A percentile compares a stretch with the other conserved stretches of the same genome.
Conservation (phyloP, 2,888 invertebrate genomes). For the Polietes domitor region DNA sequence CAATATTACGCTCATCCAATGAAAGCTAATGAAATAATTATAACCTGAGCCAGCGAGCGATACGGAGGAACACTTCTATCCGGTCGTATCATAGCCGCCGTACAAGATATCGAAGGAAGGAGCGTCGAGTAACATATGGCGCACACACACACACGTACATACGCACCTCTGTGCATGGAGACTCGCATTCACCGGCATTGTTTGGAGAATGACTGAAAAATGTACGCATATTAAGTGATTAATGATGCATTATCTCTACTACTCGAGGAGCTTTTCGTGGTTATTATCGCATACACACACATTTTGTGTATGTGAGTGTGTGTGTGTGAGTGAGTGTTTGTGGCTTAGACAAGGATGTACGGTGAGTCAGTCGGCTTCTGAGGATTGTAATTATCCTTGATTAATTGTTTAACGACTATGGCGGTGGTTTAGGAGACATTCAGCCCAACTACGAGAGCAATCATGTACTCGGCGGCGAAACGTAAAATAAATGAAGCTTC, state of each 20-base stretch:
- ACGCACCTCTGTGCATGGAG: background rate
- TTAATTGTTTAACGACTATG: conserved; percentile 76
- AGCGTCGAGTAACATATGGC: background rate
- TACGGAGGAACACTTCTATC: background rate
- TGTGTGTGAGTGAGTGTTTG: conserved; percentile 35
- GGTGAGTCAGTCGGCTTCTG: conserved; percentile 29
- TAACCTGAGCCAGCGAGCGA: background rate
- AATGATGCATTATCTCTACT: conserved; percentile 64
- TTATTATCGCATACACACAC: conserved; percentile 47
- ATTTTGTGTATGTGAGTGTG: background rate
- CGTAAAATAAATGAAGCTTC: conserved; percentile 51
- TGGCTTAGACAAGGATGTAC: conserved; percentile 12
- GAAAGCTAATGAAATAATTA: conserved; percentile 57
- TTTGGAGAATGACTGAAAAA: conserved; percentile 34
- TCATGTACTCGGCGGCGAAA: background rate
- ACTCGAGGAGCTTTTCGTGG: conserved; percentile 48
- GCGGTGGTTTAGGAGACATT: conserved; percentile 69
- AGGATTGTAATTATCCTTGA: conserved; percentile 76
- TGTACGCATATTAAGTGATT: conserved; percentile 65
- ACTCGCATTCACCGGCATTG: conserved; percentile 3
- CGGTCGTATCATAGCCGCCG: background rate
- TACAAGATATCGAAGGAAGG: background rate
- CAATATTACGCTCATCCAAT: conserved; percentile 2
- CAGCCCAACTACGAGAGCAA: conserved; percentile 66
- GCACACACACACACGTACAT: background rate